Conservation (phyloP, 2,888 invertebrate species). For the Xestia ashworthii region DNA sequence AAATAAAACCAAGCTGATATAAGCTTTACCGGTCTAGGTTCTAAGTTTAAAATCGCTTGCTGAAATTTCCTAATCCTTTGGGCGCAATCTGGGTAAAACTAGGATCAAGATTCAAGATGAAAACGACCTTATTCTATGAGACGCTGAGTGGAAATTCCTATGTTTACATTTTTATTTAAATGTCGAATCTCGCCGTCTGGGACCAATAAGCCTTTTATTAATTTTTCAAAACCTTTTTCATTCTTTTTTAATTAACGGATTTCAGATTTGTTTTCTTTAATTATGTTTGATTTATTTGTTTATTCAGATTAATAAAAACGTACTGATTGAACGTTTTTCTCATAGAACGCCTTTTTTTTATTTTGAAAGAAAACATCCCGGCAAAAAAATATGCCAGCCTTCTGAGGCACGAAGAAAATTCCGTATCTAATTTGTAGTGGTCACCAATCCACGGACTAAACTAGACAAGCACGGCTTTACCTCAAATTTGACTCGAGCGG, state of each 20-base stretch:
- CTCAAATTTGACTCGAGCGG: background rate
- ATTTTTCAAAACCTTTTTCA: conserved; percentile 45
- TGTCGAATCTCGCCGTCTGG: conserved; percentile 13
- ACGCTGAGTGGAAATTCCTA: background rate
- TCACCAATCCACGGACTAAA: too few species aligned
- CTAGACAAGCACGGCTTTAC: background rate
- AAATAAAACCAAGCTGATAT: conserved; percentile 17
- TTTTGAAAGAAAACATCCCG: background rate
- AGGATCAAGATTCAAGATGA: conserved; percentile 6
- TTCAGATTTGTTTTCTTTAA: conserved; percentile 17
- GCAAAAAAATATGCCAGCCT: background rate
- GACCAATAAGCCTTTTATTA: conserved; percentile 52
- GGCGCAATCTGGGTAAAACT: conserved; percentile 37
- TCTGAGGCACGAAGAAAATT: too few species aligned
- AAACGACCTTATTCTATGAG: background rate
- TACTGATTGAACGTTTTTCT: background rate
- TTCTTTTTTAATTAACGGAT: conserved; percentile 38
- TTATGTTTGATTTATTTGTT: conserved; percentile 34
- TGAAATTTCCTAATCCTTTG: conserved; percentile 21
- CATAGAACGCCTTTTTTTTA: background rate
- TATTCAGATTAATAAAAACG: background rate
- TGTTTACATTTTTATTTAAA: conserved; percentile 20
- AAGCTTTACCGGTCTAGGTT: fast-evolving
- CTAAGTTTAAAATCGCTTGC: conserved; percentile 39
- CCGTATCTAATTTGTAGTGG: too few species aligned